Percentiles rank a stretch among this genome's conserved stretches.
phyloP scores from a whole-genome alignment of 2,797 vertebrate species.

The Dromococcyx pavoninus region DNA sequence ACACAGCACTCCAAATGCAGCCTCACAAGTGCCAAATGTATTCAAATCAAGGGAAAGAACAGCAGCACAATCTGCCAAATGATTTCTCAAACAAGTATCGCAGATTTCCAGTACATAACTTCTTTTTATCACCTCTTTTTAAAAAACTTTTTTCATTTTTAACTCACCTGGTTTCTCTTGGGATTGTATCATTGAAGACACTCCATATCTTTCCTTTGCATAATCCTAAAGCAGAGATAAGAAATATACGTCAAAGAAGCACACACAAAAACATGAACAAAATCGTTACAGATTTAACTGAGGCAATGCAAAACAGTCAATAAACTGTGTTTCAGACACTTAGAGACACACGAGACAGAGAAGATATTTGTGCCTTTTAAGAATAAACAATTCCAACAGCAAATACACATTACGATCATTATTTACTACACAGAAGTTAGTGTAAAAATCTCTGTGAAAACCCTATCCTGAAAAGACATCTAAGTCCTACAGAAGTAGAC shows the following conservation, averaged over 20 bases:
- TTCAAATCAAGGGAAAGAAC: neutral
- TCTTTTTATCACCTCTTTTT: neutral
- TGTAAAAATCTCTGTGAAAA: neutral
- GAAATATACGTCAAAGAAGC: constrained; percentile 33
- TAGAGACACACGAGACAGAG: neutral
- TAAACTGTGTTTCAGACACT: neutral
- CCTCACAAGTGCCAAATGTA: neutral
- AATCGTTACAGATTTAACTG: neutral
- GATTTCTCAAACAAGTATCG: neutral
- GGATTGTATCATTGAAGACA: constrained; percentile 91
- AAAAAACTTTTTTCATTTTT: neutral
- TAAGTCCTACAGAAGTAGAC: neutral
- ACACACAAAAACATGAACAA: neutral
- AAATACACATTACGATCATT: neutral
- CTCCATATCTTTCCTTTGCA: constrained; percentile 93
- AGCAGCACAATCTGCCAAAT: neutral
- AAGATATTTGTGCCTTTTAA: neutral
- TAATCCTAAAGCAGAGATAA: constrained; percentile 84
- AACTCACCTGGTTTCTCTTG: constrained; percentile 94
- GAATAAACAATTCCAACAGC: neutral
- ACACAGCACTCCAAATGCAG: neutral
- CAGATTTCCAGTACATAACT: neutral
- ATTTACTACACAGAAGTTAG: neutral
- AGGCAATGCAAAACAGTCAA: neutral
- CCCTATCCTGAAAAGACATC: neutral